Conservation (phyloP, 2,888 invertebrate species). For the Teinopalpus imperialis region DNA sequence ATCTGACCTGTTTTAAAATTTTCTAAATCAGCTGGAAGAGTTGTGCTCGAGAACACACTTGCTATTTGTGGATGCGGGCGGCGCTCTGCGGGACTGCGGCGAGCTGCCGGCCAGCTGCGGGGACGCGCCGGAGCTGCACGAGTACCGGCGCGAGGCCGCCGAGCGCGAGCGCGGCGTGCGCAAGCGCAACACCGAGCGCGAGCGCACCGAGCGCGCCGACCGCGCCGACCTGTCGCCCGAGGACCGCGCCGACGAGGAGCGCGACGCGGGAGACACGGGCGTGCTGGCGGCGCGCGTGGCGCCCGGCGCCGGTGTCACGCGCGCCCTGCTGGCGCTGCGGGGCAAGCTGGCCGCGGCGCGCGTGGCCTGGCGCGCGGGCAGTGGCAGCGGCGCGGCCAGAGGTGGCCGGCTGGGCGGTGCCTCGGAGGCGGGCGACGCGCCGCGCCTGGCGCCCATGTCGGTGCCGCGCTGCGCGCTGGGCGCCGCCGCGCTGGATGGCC, state of each 20-base stretch:
- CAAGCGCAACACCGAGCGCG: slow-evolving; percentile 73
- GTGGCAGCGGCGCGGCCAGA: slow-evolving; percentile 82
- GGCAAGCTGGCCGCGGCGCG: slow-evolving; percentile 41
- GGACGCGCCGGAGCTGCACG: slow-evolving; percentile 89
- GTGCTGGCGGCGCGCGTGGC: slow-evolving; percentile 32
- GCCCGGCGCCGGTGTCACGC: slow-evolving; percentile 33
- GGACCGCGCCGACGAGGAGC: slow-evolving; percentile 24
- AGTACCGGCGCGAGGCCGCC: slow-evolving; percentile 84
- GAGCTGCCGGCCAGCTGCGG: slow-evolving; percentile 85
- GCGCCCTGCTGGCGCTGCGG: slow-evolving; percentile 38
- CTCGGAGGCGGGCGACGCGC: slow-evolving; percentile 72
- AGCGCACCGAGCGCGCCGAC: slow-evolving; percentile 72
- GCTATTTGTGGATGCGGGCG: slow-evolving; percentile 88
- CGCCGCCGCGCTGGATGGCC: slow-evolving; percentile 85
- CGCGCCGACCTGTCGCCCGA: slow-evolving; percentile 32
- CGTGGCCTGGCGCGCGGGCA: slow-evolving; percentile 39
- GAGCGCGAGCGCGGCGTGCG: slow-evolving; percentile 49
- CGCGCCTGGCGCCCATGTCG: slow-evolving; percentile 76
- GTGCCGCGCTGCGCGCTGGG: slow-evolving; percentile 87
- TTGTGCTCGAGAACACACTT: slow-evolving; percentile 86
- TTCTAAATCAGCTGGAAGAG: slow-evolving; percentile 47
- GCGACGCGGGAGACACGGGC: slow-evolving; percentile 30
- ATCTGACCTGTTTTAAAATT: too few species aligned
- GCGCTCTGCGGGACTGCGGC: slow-evolving; percentile 90
- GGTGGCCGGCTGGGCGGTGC: slow-evolving; percentile 84